These are phyloP conservation scores for Noctua comes DNA, from an alignment of 2,888 invertebrate genomes.

Conservation along the genomic window DNA sequence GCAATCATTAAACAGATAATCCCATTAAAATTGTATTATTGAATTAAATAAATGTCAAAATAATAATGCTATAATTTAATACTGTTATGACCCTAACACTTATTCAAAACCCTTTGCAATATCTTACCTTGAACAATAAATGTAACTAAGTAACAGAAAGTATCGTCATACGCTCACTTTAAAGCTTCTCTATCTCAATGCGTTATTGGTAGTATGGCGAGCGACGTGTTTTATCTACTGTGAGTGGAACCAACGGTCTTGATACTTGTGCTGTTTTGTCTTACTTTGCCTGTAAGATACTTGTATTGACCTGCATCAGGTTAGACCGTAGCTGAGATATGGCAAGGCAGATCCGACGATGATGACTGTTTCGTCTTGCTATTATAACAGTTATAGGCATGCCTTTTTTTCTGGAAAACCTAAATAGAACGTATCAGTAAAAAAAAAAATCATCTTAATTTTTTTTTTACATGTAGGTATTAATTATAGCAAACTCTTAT, in stretches of 20 bases:
- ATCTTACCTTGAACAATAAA: neutral
- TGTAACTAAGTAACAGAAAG: constrained; percentile 25
- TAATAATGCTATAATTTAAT: neutral
- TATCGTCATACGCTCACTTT: constrained; percentile 47
- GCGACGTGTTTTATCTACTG: constrained; percentile 51
- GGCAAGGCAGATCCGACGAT: neutral
- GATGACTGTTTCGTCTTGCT: neutral
- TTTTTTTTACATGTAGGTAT: no score
- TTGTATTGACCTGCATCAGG: neutral
- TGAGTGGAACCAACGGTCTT: constrained; percentile 5
- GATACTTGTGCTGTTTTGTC: constrained; percentile 38
- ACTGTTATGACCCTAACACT: neutral
- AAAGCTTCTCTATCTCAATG: constrained; percentile 34
- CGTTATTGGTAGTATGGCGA: constrained; percentile 44
- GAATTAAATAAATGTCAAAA: no score
- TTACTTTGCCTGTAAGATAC: neutral
- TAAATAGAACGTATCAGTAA: no score
- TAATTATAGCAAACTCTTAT: neutral
- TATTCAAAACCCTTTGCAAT: neutral
- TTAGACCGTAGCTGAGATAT: neutral
- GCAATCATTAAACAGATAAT: no score
- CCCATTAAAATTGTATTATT: no score
- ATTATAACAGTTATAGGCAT: neutral
- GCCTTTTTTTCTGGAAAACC: neutral
- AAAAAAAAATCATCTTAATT: neutral